These are phyloP conservation scores for Menura novaehollandiae DNA, from an alignment of 2,113 vertebrate species.

Conservation along the genomic window DNA sequence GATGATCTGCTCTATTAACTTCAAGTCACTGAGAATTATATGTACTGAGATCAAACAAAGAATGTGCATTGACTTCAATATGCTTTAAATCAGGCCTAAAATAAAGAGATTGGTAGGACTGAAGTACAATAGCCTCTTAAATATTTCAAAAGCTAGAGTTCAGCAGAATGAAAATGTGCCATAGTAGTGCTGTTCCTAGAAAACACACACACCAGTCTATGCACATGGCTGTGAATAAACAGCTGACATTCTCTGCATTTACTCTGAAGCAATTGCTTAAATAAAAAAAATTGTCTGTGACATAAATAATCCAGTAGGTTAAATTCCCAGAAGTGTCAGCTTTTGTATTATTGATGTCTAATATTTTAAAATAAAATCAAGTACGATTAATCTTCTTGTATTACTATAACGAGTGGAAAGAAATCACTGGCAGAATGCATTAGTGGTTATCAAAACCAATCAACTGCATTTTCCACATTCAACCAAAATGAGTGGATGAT, in stretches of 20 bases:
- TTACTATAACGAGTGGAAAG: not conserved
- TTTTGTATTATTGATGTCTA: slow-evolving; percentile 37
- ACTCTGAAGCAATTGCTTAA: slow-evolving; percentile 19
- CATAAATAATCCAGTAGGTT: slow-evolving; percentile 46
- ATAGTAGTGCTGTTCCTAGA: not conserved
- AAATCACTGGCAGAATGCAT: not conserved
- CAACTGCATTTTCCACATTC: not conserved
- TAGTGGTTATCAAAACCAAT: slow-evolving; percentile 34
- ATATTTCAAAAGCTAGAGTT: slow-evolving; percentile 6
- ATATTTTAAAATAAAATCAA: slow-evolving; percentile 55
- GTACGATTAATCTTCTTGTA: slow-evolving; percentile 25
- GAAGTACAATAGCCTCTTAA: not conserved
- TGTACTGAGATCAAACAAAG: not conserved
- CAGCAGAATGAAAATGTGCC: not conserved
- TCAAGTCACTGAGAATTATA: not conserved
- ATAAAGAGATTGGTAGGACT: not conserved
- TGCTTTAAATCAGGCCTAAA: slow-evolving; percentile 23
- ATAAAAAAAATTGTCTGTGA: slow-evolving; percentile 8
- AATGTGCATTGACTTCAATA: not conserved
- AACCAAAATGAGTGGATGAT: not conserved
- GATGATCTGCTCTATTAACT: slow-evolving; percentile 43
- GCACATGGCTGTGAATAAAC: not conserved
- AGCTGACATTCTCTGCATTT: not conserved
- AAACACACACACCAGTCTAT: not conserved
- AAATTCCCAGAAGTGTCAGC: slow-evolving; percentile 30